These are phyloP conservation scores for Turnix velox DNA, from an alignment of 2,113 vertebrate genomes.

Conservation along the genomic window DNA sequence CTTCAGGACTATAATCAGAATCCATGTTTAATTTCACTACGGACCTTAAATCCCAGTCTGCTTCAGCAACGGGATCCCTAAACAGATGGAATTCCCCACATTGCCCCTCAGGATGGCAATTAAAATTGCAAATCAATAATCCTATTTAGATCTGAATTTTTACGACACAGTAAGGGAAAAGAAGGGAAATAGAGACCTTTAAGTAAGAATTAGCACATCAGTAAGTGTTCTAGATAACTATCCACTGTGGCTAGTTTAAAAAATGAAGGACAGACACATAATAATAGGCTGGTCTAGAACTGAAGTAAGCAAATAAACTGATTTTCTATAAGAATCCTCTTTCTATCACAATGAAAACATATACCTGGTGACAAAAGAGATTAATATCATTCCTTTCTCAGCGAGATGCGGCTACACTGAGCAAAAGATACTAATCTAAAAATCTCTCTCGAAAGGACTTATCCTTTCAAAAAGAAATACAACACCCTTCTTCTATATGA, in stretches of 20 bases:
- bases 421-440: not conserved
- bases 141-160: not conserved
- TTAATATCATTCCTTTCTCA: not conserved
- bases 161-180: not conserved
- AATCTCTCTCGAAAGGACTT: not conserved
- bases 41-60: not conserved
- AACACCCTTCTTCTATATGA: not conserved
- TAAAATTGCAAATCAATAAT: not conserved
- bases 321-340: not conserved
- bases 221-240: not conserved
- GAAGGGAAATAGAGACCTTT: not conserved
- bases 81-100: not conserved
- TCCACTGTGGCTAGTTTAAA: not conserved
- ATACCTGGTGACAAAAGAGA: not conserved
- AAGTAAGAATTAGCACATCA: not conserved
- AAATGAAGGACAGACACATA: not conserved
- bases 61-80: not conserved
- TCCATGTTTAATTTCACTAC: not conserved
- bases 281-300: not conserved
- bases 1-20: not conserved
- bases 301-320: not conserved
- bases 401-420: not conserved
- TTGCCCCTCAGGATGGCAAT: not conserved
- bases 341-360: not conserved
- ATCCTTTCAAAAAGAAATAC: not conserved